phyloP scores from a whole-genome alignment of 2,797 vertebrate species.

The Nyctibius grandis region DNA sequence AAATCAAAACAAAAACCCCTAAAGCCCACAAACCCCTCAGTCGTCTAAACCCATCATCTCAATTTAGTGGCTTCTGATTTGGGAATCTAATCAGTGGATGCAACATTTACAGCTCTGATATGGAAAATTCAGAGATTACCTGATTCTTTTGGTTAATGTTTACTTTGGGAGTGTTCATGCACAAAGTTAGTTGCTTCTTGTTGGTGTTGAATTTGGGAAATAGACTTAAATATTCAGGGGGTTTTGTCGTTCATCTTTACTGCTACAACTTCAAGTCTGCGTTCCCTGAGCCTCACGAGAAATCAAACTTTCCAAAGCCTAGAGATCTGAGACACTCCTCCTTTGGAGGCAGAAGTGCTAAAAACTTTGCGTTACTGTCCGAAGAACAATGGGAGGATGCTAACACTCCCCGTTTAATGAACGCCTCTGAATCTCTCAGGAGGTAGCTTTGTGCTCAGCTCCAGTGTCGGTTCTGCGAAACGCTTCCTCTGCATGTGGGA shows the following conservation, averaged over 20 bases:
- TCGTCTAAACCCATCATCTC: background rate
- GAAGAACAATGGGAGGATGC: background rate
- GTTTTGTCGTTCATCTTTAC: background rate
- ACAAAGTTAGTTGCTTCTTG: background rate
- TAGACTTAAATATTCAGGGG: background rate
- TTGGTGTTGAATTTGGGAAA: background rate
- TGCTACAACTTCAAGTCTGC: background rate
- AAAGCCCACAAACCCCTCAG: background rate
- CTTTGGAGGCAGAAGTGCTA: background rate
- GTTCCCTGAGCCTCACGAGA: background rate
- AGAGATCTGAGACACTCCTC: background rate
- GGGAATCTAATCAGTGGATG: background rate
- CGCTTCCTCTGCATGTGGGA: background rate
- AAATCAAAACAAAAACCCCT: background rate
- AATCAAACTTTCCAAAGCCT: background rate
- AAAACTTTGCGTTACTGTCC: background rate
- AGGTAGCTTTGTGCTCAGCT: background rate
- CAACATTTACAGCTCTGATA: background rate
- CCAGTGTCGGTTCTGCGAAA: background rate
- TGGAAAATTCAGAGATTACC: background rate
- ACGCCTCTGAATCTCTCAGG: background rate
- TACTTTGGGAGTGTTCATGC: background rate
- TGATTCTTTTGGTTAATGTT: background rate
- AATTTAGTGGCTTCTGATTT: background rate
- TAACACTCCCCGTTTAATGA: background rate